A percentile compares a stretch with the other conserved stretches of the same genome.
Conservation (phyloP, 2,797 vertebrate genomes). For the Anolis apletophallus region DNA sequence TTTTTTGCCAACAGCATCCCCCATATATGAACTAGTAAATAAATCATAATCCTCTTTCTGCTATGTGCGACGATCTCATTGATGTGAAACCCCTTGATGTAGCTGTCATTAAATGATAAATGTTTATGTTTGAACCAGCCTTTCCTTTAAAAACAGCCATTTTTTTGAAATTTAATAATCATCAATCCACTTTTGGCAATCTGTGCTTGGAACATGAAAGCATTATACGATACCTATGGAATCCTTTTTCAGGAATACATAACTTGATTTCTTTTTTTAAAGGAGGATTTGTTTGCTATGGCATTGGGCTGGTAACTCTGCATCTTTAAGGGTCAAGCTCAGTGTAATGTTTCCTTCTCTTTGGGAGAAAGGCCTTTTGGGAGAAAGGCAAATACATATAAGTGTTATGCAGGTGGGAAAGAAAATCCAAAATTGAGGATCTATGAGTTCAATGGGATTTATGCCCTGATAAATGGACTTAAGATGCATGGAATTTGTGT, state of each 20-base stretch:
- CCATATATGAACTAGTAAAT: too few relatives aligned
- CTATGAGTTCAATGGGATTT: not conserved
- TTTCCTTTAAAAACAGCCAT: not conserved
- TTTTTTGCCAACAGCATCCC: too few relatives aligned
- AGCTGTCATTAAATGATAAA: too few relatives aligned
- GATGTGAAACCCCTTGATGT: too few relatives aligned
- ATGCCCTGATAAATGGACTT: not conserved
- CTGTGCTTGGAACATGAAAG: too few relatives aligned
- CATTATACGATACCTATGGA: not conserved
- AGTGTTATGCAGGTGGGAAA: not conserved
- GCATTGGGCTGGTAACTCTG: not conserved
- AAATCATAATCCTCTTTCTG: too few relatives aligned
- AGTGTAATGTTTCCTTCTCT: not conserved
- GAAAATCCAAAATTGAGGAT: not conserved
- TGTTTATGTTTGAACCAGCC: not conserved
- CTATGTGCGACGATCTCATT: too few relatives aligned
- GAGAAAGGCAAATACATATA: not conserved
- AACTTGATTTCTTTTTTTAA: not conserved
- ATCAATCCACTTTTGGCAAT: not conserved
- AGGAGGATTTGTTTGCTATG: constrained; percentile 1
- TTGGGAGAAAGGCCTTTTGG: too few relatives aligned
- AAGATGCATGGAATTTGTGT: not conserved
- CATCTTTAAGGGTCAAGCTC: not conserved
- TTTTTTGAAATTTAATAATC: not conserved
- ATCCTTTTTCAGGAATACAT: not conserved